Conservation (phyloP, 2,113 vertebrate species). For the Periophthalmodon schlosseri region DNA sequence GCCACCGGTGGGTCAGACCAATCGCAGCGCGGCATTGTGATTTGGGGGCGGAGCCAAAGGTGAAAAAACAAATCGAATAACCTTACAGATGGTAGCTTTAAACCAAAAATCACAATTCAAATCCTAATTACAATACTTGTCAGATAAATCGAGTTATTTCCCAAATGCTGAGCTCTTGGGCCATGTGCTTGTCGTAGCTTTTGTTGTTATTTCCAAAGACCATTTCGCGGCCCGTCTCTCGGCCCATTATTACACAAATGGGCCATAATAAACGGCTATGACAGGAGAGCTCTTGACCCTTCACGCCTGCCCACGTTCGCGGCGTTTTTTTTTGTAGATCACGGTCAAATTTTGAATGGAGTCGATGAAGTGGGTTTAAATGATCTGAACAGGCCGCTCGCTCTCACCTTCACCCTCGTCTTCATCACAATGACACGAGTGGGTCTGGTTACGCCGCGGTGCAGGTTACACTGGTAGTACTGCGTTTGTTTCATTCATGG, state of each 20-base stretch:
- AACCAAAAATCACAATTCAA: background rate
- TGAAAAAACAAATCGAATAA: no score
- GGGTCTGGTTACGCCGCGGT: background rate
- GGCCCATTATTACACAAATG: background rate
- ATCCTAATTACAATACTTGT: background rate
- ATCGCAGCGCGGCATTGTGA: no score
- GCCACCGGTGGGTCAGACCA: no score
- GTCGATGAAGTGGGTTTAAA: conserved; percentile 19
- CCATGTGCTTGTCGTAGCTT: background rate
- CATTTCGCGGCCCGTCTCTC: background rate
- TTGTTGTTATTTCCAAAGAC: background rate
- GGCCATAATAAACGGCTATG: background rate
- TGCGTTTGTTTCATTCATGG: background rate
- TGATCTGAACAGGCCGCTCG: conserved; percentile 29
- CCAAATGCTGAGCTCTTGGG: background rate
- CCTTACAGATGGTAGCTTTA: no score
- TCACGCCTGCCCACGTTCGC: conserved; percentile 25
- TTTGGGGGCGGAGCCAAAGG: no score
- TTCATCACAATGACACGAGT: conserved; percentile 42
- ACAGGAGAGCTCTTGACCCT: conserved; percentile 32
- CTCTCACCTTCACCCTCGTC: conserved; percentile 57
- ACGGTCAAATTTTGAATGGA: conserved; percentile 29
- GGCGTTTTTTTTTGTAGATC: conserved; percentile 31
- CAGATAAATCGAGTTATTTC: background rate
- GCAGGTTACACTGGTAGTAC: background rate